Conservation (phyloP, 2,888 invertebrate species). For the Thereva unica region DNA sequence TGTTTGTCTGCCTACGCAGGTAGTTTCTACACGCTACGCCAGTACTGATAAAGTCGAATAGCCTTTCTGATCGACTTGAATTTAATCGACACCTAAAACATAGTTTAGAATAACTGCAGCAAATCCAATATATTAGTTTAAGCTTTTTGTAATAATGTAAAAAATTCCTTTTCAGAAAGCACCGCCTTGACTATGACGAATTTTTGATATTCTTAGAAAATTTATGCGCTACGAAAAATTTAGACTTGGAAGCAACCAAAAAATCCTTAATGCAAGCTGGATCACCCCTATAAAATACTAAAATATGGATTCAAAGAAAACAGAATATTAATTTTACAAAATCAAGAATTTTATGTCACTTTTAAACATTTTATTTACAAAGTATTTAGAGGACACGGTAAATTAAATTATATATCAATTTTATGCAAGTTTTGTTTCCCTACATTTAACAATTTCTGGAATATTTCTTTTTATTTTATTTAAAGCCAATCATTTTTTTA, state of each 20-base stretch:
- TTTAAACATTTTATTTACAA: conserved; percentile 36
- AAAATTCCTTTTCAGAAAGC: conserved; percentile 9
- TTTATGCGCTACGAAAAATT: conserved; percentile 11
- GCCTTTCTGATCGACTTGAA: too few species aligned
- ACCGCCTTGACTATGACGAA: conserved; percentile 25
- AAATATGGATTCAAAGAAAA: not conserved
- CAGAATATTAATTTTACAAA: not conserved
- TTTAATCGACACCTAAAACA: too few species aligned
- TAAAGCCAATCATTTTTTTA: not conserved
- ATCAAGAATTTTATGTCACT: conserved; percentile 4
- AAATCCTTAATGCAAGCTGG: not conserved
- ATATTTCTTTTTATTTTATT: not conserved
- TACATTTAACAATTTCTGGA: too few species aligned
- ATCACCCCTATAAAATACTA: not conserved
- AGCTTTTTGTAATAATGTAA: not conserved
- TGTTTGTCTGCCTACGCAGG: too few species aligned
- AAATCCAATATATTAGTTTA: too few species aligned
- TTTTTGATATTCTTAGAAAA: conserved; percentile 3
- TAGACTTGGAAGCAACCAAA: conserved; percentile 14
- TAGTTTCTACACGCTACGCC: too few species aligned
- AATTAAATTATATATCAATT: conserved; percentile 22
- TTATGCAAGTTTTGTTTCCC: conserved; percentile 19
- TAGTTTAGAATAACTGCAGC: too few species aligned
- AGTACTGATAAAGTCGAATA: too few species aligned
- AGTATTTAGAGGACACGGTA: conserved; percentile 26